Conservation (phyloP, 2,797 vertebrate genomes). For the Adrianichthys oophorus region DNA sequence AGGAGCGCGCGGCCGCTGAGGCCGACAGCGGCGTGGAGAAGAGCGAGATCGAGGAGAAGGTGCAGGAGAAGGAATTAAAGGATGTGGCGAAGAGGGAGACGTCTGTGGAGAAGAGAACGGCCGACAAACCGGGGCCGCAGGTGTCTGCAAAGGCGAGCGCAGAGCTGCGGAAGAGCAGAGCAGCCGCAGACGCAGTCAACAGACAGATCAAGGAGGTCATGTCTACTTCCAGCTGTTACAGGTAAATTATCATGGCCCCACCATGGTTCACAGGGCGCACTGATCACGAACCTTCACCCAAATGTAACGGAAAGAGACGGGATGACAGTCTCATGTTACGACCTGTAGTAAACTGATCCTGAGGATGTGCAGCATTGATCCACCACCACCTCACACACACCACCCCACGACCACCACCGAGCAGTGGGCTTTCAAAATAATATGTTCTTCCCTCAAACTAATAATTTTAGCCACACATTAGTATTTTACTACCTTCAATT, state of each 20-base stretch:
- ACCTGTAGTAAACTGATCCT: conserved; percentile 39
- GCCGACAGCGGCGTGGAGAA: conserved; percentile 79
- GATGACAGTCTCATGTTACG: conserved; percentile 36
- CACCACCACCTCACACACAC: not conserved
- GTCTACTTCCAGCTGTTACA: conserved; percentile 89
- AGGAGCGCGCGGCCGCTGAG: conserved; percentile 59
- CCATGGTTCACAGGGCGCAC: too few relatives aligned
- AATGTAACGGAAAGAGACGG: not conserved
- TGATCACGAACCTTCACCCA: too few relatives aligned
- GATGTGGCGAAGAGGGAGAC: conserved; percentile 70
- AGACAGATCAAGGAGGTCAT: conserved; percentile 92
- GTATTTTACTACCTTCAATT: too few relatives aligned
- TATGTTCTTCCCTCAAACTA: too few relatives aligned
- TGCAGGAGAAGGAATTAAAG: conserved; percentile 73
- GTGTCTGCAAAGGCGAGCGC: conserved; percentile 45
- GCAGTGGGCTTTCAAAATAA: too few relatives aligned
- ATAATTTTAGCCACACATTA: too few relatives aligned
- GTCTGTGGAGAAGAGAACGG: conserved; percentile 50
- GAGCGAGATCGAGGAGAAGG: conserved; percentile 78
- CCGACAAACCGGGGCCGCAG: conserved; percentile 47
- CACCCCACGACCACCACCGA: too few relatives aligned
- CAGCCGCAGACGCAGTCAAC: conserved; percentile 90
- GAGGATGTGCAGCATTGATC: conserved; percentile 59
- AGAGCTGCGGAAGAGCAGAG: conserved; percentile 83
- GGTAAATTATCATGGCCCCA: conserved; percentile 64